Conservation (phyloP, 2,113 vertebrate species). For the Piaya cayana region DNA sequence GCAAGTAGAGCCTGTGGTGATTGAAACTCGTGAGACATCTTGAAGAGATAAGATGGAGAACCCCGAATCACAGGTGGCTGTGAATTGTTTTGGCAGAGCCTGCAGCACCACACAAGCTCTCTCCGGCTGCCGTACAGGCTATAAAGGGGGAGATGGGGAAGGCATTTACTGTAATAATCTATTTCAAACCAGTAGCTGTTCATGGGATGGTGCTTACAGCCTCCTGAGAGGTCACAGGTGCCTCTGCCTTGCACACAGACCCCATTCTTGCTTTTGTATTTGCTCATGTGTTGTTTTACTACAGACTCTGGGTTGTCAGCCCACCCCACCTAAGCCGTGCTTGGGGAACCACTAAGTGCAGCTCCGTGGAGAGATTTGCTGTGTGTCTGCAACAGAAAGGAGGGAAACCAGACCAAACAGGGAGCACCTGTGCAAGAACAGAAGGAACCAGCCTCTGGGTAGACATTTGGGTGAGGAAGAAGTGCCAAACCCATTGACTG, state of each 20-base stretch:
- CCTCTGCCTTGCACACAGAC: neutral
- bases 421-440: neutral
- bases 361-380: neutral
- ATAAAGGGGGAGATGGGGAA: neutral
- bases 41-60: neutral
- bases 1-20: neutral
- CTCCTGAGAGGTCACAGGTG: neutral
- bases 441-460: neutral
- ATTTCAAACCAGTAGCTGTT: slow-evolving; percentile 25
- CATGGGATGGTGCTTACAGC: neutral
- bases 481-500: neutral
- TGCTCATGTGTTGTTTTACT: neutral
- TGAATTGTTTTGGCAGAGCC: neutral
- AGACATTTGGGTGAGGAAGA: neutral
- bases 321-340: neutral
- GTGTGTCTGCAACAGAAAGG: neutral
- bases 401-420: neutral
- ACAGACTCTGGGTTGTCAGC: rapidly evolving
- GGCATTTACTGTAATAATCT: neutral
- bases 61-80: neutral
- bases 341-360: neutral
- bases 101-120: neutral
- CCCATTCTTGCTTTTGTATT: rapidly evolving
- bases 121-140: rapidly evolving
- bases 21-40: neutral